A percentile compares a stretch with the other conserved stretches of the same genome.
These are phyloP conservation scores for Caenorhabditis becei DNA, from an alignment of 2,888 invertebrate genomes.

Conservation along the genomic window DNA sequence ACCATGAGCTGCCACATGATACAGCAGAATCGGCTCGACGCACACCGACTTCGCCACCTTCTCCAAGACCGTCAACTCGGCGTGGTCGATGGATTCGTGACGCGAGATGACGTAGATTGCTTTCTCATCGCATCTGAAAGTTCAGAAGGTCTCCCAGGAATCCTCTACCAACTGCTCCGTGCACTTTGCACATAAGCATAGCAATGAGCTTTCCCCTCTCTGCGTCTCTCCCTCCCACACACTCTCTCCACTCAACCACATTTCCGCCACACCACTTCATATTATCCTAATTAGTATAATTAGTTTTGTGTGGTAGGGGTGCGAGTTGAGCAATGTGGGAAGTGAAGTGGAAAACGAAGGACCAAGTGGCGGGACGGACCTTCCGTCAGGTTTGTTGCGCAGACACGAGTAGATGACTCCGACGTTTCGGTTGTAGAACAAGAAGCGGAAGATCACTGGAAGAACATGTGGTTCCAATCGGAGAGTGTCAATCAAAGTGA, in stretches of 20 bases:
- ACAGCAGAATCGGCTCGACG: constrained; percentile 67
- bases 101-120: constrained; percentile 74
- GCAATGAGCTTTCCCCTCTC: constrained; percentile 35
- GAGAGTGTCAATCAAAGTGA: constrained; percentile 43
- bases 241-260: constrained; percentile 37
- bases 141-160: neutral
- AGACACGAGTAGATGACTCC: constrained; percentile 73
- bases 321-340: neutral
- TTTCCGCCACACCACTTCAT: constrained; percentile 57
- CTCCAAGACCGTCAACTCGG: constrained; percentile 73
- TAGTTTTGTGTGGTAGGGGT: constrained; percentile 35
- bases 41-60: constrained; percentile 72
- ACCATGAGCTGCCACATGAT: constrained; percentile 73
- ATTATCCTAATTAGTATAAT: constrained; percentile 63
- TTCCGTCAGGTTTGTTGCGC: constrained; percentile 65
- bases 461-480: constrained; percentile 36
- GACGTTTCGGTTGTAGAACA: constrained; percentile 75
- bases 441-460: constrained; percentile 73
- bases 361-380: constrained; percentile 28
- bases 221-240: constrained; percentile 22
- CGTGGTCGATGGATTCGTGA: constrained; percentile 73
- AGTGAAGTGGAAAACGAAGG: constrained; percentile 13
- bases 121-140: constrained; percentile 68
- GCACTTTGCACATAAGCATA: constrained; percentile 40
- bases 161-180: constrained; percentile 1